Base-by-base conservation (phyloP, 2,888 invertebrate genomes). In the Torymus texanus region DNA sequence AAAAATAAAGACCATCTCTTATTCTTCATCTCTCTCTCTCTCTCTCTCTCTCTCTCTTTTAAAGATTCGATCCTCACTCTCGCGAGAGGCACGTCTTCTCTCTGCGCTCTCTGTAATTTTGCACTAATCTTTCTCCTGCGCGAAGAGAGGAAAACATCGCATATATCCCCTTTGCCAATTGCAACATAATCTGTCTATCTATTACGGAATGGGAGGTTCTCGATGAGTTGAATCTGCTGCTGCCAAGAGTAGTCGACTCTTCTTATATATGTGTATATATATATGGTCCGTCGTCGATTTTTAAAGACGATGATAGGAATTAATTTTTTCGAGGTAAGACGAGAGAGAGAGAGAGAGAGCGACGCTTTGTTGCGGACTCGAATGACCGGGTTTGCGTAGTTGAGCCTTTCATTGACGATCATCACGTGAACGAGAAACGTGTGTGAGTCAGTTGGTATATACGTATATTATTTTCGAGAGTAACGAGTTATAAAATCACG, bases 181-280 rank as follows among this genome's bases (percentile, higher is more conserved):
- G 87, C 85, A 85, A 86, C 84, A 86, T 87, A 87, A 89, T 88
- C 87, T 86, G 84, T 87, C 88, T 87, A 86, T 87, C 87, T 86
- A 88, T 87, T 87, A 86, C 84, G 18, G 56, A 63, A 55, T 21
- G 62, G 50, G 50, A 59, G 59, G 29, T 29, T 29, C 29, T 41
- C 8, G n/a, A 24, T 72, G 67, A 65, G 76, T 78, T 67, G 63
- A 78, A 72, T 59, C 68, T 68, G 41, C 68, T 75, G 61, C 68
- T 21, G 53, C 18, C 59, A 24, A 18, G 56, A n/a, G 16, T 63
- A n/a, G 16, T 63, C 18, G 53, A 53, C 18, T 51, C 14, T 14
- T 53, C 50, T 53, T 53, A 14, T 24, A 21, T 4, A 29, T 21
- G 21, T 21, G 21, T 21, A 2, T 21, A 29, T 29, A 29, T 29